These are phyloP conservation scores for Pseudopleuronectes americanus DNA, from an alignment of 2,797 vertebrate species.

Conservation along the genomic window DNA sequence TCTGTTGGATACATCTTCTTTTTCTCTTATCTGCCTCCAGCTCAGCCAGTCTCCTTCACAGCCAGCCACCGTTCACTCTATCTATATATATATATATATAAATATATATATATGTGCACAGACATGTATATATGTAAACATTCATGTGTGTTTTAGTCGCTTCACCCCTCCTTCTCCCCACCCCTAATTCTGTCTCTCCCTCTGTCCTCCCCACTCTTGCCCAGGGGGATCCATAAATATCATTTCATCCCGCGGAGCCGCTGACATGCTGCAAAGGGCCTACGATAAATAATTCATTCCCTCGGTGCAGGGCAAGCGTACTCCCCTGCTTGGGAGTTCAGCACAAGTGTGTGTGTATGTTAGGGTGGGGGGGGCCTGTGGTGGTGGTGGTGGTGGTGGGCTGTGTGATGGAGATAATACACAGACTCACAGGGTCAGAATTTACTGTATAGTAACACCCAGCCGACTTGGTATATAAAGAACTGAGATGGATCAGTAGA, in stretches of 20 bases:
- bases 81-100: no score
- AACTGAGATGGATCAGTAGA: constrained; percentile 19
- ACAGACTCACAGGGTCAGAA: constrained; percentile 39
- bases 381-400: constrained; percentile 20
- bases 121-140: constrained; percentile 8
- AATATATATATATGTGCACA: not conserved
- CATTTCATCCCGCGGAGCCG: constrained; percentile 88
- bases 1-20: no score
- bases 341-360: constrained; percentile 65
- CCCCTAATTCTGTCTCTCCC: constrained; percentile 62
- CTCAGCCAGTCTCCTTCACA: not conserved
- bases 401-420: constrained; percentile 37
- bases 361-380: constrained; percentile 42
- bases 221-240: constrained; percentile 91
- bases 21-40: not conserved
- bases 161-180: constrained; percentile 25
- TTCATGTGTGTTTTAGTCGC: constrained; percentile 53
- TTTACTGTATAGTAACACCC: constrained; percentile 18
- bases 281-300: constrained; percentile 90
- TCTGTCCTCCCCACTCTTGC: constrained; percentile 74
- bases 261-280: constrained; percentile 88
- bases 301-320: constrained; percentile 70
- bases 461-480: constrained; percentile 34
- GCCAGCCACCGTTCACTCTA: constrained; percentile 33
- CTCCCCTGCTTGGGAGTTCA: constrained; percentile 88